Evolutionary conservation across 2,113 vertebrate species (phyloP).

Genomic region (Nyctereutes procyonoides): DNA sequence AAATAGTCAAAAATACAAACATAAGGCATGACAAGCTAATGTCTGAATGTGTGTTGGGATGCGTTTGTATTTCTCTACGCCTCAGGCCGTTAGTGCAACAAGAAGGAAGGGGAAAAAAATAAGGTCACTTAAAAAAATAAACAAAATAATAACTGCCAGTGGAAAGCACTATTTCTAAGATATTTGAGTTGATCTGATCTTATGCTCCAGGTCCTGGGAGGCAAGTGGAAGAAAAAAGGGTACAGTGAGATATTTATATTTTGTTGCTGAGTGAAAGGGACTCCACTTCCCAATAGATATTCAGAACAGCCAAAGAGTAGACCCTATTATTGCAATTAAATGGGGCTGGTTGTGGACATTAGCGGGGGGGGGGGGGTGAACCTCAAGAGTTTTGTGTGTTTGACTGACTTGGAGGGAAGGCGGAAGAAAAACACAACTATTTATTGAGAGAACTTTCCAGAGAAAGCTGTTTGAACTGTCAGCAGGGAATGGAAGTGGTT

Average conservation of each 20-base stretch:
- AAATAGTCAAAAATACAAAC: conserved; percentile 75
- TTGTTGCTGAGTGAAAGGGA: background rate
- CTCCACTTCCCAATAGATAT: conserved; percentile 35
- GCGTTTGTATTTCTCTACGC: conserved; percentile 34
- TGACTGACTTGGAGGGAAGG: background rate
- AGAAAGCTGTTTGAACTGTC: background rate
- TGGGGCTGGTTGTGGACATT: background rate
- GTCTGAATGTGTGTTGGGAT: background rate
- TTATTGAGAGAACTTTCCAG: background rate
- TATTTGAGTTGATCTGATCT: conserved; percentile 45
- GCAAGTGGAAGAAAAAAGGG: background rate
- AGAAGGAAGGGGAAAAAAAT: background rate
- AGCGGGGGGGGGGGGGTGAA: background rate
- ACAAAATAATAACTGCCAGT: conserved; percentile 49
- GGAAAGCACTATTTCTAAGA: conserved; percentile 63
- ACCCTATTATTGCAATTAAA: conserved; percentile 58
- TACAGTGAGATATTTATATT: background rate
- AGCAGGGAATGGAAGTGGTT: background rate
- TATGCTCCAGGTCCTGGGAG: background rate
- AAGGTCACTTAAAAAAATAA: conserved; percentile 69
- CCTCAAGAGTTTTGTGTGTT: background rate
- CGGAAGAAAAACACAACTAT: background rate
- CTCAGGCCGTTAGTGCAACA: conserved; percentile 58
- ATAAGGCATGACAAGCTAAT: conserved; percentile 63
- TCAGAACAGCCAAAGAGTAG: conserved; percentile 43